Evolutionary conservation across 2,113 vertebrate species (phyloP), one percentile per base, ranked within the genome.

Genomic region (Ciconia boyciana): DNA sequence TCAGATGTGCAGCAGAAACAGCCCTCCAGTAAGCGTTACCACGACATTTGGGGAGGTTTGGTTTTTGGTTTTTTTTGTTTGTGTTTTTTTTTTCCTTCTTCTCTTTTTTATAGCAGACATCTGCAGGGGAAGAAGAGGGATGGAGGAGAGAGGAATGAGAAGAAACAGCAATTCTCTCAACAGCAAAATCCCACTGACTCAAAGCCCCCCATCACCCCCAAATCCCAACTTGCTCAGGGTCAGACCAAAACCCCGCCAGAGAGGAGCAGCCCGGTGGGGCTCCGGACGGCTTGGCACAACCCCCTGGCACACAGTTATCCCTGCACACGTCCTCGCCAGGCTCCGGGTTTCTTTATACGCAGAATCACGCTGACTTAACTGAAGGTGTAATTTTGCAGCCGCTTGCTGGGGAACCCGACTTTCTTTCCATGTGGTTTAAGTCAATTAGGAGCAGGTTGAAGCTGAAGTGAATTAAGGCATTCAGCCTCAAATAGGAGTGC

Each of bases 1-100:
- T 96, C 93, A 95, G 90, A 94, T 96, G 92, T 89, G 91, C 95
- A 91, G 91, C 95, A 97, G 94, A 93, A 97, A 91, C 94, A 94
- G 89, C 93, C 94, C 95, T 96, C 94, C 93, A 97, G 95, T 89
- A 92, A 97, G 92, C 17, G 3, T 92, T 69, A 89, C 78, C 72
- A 94, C n/a, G 55, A 90, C 88, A 81, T 94, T 95, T 96, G 94
- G 94, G 93, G 51, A 92, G 93, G 78, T 29, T 76, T 52, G 1
- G 39, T 4, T 21, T 21, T 36, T 24, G 46, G 8, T 4, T 21
- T 21, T 36, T 24, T 55, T 11, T 19, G 31, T 15, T 44, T 61
- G 24, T 15, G 31, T 15, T 44, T 61, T 29, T 18, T 57, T 26
- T n/a, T 10, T 6, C 3, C 3, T 26, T 6, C 54, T 29, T 49